Base-by-base conservation (phyloP, 1,140 invertebrate genomes). In the Aphelinus atriplicis region DNA sequence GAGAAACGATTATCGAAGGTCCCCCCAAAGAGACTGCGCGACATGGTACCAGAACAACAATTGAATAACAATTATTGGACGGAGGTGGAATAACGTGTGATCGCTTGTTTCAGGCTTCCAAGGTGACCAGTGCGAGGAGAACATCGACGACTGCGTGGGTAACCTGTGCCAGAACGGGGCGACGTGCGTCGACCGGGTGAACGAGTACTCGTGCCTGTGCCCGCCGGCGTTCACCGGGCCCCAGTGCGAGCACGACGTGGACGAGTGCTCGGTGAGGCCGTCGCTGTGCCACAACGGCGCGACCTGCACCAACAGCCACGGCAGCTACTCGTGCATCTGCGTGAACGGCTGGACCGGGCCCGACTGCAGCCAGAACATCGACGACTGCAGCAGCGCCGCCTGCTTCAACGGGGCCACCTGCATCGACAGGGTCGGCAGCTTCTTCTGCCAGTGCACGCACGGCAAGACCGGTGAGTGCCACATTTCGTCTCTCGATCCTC, bases 401-500 rank as follows among this genome's bases (percentile, higher is more conserved):
- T 99, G 98, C 86, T 97, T 97, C 87, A 97, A 99, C 82, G 97
- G 96, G 0, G 97, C 97, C 48, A 99, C 97, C 0, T 99, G 98
- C 85, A 95, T 97, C 78, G 97, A 99, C 82, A 90, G 95, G 42
- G 96, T 98, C 50, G 97, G 95, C 9, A 94, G 95, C 71, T 99
- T 98, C 88, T 94, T 95, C 83, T 99, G 98, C 86, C 93, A 95
- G 77, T 99, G 98, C 88, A 96, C 96, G 6, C 92, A 94, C 2
- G 97, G 97, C 58, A 99, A 98, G 89, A 98, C 96, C 78, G 95
- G 95, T 94, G 87, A 90, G 88, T 80, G 47, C 61, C 10, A 48
- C 4, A 3, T 45, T 7, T 47, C 45, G 1, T 26, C 26, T 26
- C 26, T 26, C 26, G 26, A 26, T 26, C 26, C 26, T 26, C 26